phyloP scores from a whole-genome alignment of 2,797 vertebrate genomes.

The Semaprochilodus insignis region DNA sequence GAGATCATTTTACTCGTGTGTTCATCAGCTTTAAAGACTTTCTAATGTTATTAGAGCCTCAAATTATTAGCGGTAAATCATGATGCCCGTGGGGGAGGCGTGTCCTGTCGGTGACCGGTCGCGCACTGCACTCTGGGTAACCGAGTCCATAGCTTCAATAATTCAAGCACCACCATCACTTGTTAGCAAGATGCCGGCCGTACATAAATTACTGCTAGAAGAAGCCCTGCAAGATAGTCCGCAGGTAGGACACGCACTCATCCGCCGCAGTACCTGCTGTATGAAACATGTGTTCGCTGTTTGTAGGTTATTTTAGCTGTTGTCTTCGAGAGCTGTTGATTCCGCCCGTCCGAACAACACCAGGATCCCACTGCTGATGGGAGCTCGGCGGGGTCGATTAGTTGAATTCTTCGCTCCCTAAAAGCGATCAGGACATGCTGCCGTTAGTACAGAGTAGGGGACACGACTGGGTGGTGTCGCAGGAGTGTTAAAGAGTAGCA shows the following conservation, averaged over 20 bases:
- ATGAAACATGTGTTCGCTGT: not conserved
- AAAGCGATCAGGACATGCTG: no score
- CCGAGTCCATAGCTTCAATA: constrained; percentile 69
- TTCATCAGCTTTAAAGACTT: not conserved
- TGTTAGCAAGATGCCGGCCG: constrained; percentile 89
- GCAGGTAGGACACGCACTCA: constrained; percentile 82
- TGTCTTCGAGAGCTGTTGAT: constrained; percentile 2
- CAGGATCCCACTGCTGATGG: not conserved
- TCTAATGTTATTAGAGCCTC: not conserved
- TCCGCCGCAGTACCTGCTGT: not conserved
- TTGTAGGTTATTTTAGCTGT: not conserved
- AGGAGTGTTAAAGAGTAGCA: not conserved
- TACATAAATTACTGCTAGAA: constrained; percentile 94
- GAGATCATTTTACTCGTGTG: not conserved
- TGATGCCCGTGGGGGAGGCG: not conserved
- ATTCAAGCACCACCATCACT: constrained; percentile 66
- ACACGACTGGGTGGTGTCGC: not conserved
- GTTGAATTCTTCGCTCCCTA: not conserved
- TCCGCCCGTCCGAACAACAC: not conserved
- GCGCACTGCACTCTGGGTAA: constrained; percentile 73
- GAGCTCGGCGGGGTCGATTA: not conserved
- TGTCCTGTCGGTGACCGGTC: not conserved
- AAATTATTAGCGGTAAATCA: not conserved
- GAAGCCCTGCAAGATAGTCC: constrained; percentile 96
- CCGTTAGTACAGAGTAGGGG: not conserved